Conservation (phyloP, 1,140 invertebrate genomes). For the Dinothrombium tinctorium region DNA sequence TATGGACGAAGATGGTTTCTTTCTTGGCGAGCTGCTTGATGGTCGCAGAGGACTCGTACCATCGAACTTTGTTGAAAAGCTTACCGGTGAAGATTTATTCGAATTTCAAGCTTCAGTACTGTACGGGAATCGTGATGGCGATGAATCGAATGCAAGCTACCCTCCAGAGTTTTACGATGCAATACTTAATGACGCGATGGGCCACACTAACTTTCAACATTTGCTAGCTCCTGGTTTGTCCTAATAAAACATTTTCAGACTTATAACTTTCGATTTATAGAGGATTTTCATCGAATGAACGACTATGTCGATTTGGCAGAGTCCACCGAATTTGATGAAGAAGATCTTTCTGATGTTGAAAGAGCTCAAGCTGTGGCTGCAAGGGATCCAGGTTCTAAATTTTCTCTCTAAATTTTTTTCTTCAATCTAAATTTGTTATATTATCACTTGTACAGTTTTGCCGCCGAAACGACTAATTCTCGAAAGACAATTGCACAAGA, state of each 20-base stretch:
- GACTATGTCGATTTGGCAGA: conserved; percentile 27
- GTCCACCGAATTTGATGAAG: conserved; percentile 25
- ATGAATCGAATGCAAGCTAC: conserved; percentile 6
- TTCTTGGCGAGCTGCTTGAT: conserved; percentile 81
- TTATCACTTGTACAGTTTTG: conserved; percentile 23
- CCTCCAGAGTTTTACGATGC: conserved; percentile 14
- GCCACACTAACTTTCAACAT: conserved; percentile 13
- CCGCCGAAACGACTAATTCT: conserved; percentile 85
- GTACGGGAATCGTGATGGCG: conserved; percentile 22
- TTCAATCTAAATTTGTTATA: not conserved
- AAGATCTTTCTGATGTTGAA: conserved; percentile 17
- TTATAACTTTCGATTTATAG: conserved; percentile 14
- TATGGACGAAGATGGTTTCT: conserved; percentile 68
- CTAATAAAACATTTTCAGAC: no score
- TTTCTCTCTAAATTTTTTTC: not conserved
- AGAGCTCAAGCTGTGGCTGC: conserved; percentile 18
- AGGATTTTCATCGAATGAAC: conserved; percentile 20
- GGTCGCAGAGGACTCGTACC: conserved; percentile 81
- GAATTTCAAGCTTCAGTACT: conserved; percentile 66
- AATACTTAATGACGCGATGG: conserved; percentile 8
- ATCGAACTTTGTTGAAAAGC: conserved; percentile 84
- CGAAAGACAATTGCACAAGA: conserved; percentile 91
- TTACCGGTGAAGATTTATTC: conserved; percentile 42
- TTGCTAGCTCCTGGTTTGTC: conserved; percentile 11
- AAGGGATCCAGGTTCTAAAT: conserved; percentile 10